phyloP scores from a whole-genome alignment of 2,888 invertebrate genomes.

The Chloromyia formosa region DNA sequence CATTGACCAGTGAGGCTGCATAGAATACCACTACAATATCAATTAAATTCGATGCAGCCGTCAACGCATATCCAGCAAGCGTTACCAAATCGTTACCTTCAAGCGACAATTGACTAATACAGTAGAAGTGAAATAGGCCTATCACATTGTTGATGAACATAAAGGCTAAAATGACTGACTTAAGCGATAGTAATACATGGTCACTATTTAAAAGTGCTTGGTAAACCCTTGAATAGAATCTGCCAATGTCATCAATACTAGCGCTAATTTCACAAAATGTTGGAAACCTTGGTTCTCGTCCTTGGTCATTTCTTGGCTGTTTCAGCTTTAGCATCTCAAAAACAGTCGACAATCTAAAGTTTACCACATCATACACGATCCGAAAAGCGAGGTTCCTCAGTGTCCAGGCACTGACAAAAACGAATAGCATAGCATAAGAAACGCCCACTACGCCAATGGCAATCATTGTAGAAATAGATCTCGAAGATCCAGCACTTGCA shows the following conservation, averaged over 20 bases:
- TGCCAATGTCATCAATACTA: too few species aligned
- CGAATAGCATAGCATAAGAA: neutral
- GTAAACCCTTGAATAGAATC: too few species aligned
- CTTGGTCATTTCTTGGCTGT: too few species aligned
- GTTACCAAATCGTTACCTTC: neutral
- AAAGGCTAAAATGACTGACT: too few species aligned
- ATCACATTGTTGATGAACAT: neutral
- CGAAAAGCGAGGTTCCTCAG: neutral
- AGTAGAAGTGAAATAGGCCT: neutral
- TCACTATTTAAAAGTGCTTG: too few species aligned
- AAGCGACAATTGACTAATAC: too few species aligned
- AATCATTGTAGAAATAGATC: too few species aligned
- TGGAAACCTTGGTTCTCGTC: neutral
- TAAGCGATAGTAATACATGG: too few species aligned
- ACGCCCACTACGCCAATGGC: neutral
- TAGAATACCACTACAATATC: neutral
- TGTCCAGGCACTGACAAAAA: neutral
- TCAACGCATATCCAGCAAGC: neutral
- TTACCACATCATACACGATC: neutral
- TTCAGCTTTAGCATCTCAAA: neutral
- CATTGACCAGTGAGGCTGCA: neutral
- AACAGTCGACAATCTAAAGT: neutral
- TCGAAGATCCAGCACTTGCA: too few species aligned
- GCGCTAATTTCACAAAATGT: too few species aligned
- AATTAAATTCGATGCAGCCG: neutral